Evolutionary conservation across 2,888 invertebrate genomes (phyloP).

Genomic region (Schrankia costaestrigalis): DNA sequence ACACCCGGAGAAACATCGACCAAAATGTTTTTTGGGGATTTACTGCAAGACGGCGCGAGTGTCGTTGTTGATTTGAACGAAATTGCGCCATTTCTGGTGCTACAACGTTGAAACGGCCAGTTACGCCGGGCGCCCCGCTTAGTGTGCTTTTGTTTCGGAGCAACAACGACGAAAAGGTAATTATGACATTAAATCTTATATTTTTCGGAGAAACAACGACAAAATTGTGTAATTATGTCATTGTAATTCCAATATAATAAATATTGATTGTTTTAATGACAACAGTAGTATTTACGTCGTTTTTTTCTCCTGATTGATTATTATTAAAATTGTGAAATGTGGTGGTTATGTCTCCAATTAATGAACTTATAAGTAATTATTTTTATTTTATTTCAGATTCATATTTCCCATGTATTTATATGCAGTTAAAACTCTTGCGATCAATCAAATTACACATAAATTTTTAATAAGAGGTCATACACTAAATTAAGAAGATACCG

Average conservation of each 20-base stretch:
- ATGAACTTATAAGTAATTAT: too few relatives aligned
- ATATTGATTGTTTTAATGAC: too few relatives aligned
- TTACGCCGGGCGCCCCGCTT: neutral
- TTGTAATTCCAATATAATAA: neutral
- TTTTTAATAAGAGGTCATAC: too few relatives aligned
- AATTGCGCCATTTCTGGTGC: conserved; percentile 8
- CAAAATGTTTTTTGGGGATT: conserved; percentile 6
- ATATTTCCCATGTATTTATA: too few relatives aligned
- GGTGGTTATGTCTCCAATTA: neutral
- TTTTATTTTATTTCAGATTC: too few relatives aligned
- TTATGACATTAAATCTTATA: too few relatives aligned
- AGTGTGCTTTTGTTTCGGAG: neutral
- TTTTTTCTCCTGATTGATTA: neutral
- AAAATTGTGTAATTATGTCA: neutral
- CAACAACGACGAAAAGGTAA: neutral
- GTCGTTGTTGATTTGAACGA: conserved; percentile 7
- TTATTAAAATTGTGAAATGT: neutral
- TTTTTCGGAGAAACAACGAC: neutral
- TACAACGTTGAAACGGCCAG: conserved; percentile 5
- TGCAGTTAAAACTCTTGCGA: too few relatives aligned
- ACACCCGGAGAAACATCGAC: conserved; percentile 8
- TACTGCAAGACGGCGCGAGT: conserved; percentile 6
- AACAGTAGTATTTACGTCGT: neutral
- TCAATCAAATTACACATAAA: too few relatives aligned
- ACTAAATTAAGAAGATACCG: too few relatives aligned